These are phyloP conservation scores for Calameuta idolon DNA, from an alignment of 2,888 invertebrate genomes.

Conservation along the genomic window DNA sequence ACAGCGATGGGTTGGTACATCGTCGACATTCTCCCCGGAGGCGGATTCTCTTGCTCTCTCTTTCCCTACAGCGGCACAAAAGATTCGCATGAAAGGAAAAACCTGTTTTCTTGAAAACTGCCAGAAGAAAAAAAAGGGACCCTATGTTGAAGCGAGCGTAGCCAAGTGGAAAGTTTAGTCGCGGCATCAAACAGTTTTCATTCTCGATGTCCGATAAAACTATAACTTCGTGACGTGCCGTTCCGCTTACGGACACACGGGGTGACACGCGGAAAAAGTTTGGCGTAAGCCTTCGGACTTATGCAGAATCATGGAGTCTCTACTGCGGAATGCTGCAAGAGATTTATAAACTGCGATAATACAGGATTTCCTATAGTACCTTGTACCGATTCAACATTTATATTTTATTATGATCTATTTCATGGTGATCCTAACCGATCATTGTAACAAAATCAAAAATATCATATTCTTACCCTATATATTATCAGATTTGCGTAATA, in stretches of 20 bases:
- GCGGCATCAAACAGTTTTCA: not conserved
- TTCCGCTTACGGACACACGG: not conserved
- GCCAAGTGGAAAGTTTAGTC: conserved; percentile 22
- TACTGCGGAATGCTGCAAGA: not conserved
- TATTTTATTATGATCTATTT: too few relatives aligned
- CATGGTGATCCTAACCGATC: too few relatives aligned
- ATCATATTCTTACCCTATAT: too few relatives aligned
- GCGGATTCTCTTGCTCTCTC: not conserved
- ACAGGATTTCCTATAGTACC: not conserved
- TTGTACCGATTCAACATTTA: too few relatives aligned
- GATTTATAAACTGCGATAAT: not conserved
- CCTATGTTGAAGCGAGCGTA: conserved; percentile 17
- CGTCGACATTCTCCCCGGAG: not conserved
- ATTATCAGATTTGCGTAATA: too few relatives aligned
- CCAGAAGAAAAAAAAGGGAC: conserved; percentile 15
- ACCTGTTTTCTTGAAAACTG: conserved; percentile 24
- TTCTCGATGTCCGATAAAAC: not conserved
- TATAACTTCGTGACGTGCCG: not conserved
- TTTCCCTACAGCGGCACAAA: not conserved
- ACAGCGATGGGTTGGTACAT: not conserved
- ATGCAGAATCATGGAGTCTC: not conserved
- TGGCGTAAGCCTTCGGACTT: not conserved
- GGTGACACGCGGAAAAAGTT: not conserved
- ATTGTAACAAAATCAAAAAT: too few relatives aligned
- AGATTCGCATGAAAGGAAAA: conserved; percentile 26